Conservation (phyloP, 2,797 vertebrate genomes). For the Helostoma temminkii region DNA sequence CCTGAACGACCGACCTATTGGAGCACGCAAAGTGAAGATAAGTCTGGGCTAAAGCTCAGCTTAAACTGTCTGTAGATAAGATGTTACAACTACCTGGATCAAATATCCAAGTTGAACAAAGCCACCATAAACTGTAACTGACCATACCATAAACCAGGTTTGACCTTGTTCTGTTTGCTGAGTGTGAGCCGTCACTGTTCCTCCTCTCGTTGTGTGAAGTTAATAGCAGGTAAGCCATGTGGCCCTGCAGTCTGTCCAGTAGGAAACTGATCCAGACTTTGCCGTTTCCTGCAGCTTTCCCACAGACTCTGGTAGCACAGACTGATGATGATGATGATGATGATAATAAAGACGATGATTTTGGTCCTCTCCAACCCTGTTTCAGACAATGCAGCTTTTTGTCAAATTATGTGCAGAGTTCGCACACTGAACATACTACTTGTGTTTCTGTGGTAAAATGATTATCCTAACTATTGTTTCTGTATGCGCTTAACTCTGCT, state of each 20-base stretch:
- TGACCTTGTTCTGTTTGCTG: constrained; percentile 7
- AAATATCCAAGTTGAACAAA: constrained; percentile 29
- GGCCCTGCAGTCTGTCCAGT: constrained; percentile 27
- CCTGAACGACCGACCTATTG: constrained; percentile 98
- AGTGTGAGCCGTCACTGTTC: constrained; percentile 32
- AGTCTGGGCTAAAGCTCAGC: constrained; percentile 87
- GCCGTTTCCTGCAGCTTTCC: constrained; percentile 40
- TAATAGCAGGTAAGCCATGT: constrained; percentile 55
- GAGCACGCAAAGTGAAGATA: constrained; percentile 98
- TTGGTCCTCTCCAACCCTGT: constrained; percentile 38
- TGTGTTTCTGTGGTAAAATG: constrained; percentile 54
- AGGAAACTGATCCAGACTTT: constrained; percentile 35
- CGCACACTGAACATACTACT: constrained; percentile 36
- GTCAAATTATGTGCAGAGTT: constrained; percentile 56
- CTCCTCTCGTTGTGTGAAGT: constrained; percentile 27
- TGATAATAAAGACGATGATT: constrained; percentile 23
- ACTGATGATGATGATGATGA: constrained; percentile 33
- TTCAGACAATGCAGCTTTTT: constrained; percentile 52
- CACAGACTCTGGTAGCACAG: constrained; percentile 59
- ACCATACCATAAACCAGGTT: constrained; percentile 6
- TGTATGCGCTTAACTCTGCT: constrained; percentile 53
- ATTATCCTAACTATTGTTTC: constrained; percentile 35
- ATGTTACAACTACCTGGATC: constrained; percentile 17
- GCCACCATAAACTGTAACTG: constrained; percentile 14
- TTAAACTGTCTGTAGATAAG: constrained; percentile 25